A percentile compares a stretch with the other conserved stretches of the same genome.
These are phyloP conservation scores for Polypterus bichir DNA, from an alignment of 2,113 vertebrate species.

Conservation along the genomic window DNA sequence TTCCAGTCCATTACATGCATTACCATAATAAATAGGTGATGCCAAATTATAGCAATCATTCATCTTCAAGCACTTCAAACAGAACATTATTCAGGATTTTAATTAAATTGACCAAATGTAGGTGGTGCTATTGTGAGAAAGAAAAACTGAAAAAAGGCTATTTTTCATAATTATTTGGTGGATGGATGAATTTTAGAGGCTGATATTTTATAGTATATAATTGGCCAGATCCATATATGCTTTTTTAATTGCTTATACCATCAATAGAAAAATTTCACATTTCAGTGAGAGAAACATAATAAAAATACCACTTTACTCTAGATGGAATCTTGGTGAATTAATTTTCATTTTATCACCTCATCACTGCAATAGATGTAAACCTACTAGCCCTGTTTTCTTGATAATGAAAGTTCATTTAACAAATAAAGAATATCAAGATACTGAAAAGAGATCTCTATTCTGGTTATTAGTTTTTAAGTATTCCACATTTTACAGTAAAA, in stretches of 20 bases:
- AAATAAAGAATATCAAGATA: too few species aligned
- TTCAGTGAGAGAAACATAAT: too few species aligned
- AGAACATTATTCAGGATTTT: background rate
- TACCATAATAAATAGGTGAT: background rate
- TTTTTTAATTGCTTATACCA: background rate
- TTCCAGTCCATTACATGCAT: background rate
- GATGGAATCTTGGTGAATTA: too few species aligned
- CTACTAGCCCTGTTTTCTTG: too few species aligned
- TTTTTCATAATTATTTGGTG: background rate
- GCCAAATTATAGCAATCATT: background rate
- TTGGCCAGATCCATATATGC: background rate
- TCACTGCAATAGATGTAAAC: too few species aligned
- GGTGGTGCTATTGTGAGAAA: background rate
- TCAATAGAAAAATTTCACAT: too few species aligned
- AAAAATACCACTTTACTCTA: too few species aligned
- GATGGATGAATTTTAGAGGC: background rate
- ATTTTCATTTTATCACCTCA: too few species aligned
- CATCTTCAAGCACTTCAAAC: background rate
- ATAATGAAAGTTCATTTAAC: too few species aligned
- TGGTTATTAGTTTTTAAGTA: too few species aligned
- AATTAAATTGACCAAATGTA: background rate
- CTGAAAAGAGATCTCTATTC: too few species aligned
- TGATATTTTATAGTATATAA: background rate
- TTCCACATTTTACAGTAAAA: too few species aligned
- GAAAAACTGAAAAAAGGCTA: background rate